A percentile compares a stretch with the other conserved stretches of the same genome.
Evolutionary conservation across 1,140 invertebrate genomes (phyloP).

Genomic region (Acromyrmex charruanus): DNA sequence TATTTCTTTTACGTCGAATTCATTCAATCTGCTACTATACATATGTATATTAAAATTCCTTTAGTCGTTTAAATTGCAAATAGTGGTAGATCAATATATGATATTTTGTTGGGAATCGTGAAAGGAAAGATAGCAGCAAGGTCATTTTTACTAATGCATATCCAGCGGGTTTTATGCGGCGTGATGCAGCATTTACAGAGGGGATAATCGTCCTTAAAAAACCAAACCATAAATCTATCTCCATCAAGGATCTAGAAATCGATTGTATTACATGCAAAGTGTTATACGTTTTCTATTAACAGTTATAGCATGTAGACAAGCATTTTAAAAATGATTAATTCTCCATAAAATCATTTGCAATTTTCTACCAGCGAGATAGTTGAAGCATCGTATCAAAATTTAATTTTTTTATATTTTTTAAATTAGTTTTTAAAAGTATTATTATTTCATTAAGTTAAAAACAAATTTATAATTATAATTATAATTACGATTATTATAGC

Average conservation of each 20-base stretch:
- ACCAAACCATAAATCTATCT: slow-evolving; percentile 8
- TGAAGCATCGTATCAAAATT: background rate
- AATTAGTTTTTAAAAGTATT: background rate
- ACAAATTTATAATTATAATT: background rate
- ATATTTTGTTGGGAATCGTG: background rate
- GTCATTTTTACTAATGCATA: background rate
- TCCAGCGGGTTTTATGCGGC: background rate
- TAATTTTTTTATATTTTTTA: background rate
- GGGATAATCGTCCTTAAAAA: slow-evolving; percentile 1
- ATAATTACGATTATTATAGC: background rate
- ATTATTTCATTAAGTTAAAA: background rate
- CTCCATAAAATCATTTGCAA: background rate
- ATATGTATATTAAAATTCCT: background rate
- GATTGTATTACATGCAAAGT: background rate
- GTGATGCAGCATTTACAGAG: background rate
- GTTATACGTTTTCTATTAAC: background rate
- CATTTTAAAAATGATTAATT: background rate
- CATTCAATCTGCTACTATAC: background rate
- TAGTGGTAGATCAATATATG: background rate
- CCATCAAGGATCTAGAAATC: slow-evolving; percentile 23
- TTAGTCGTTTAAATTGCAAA: slow-evolving; percentile 35
- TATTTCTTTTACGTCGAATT: background rate
- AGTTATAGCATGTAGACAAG: background rate
- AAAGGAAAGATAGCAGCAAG: slow-evolving; percentile 41
- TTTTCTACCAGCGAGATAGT: background rate